phyloP scores from a whole-genome alignment of 64 coral and sea anemone genomes.

The Dendrophyllia cribrosa region DNA sequence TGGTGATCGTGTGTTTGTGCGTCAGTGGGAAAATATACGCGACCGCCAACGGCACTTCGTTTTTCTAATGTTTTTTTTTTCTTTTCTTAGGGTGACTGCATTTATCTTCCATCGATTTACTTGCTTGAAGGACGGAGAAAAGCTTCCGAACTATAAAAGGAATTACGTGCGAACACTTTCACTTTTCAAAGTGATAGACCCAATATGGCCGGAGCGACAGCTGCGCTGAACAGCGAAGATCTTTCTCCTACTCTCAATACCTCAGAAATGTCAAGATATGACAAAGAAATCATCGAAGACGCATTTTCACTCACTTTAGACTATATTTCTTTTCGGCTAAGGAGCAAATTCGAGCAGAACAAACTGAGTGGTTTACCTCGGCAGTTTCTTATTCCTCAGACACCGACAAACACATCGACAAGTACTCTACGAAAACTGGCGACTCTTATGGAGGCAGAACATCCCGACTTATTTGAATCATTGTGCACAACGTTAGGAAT shows the following conservation, averaged over 20 bases:
- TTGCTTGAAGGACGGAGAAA: background rate
- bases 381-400: conserved; percentile 85
- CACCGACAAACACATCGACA: conserved; percentile 68
- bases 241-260: conserved; percentile 75
- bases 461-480: conserved; percentile 98
- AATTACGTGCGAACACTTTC: conserved; percentile 6
- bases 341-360: conserved; percentile 94
- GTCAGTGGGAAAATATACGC: conserved; percentile 31
- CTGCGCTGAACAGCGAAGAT: conserved; percentile 82
- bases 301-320: conserved; percentile 63
- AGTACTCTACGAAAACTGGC: conserved; percentile 89
- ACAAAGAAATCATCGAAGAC: conserved; percentile 71
- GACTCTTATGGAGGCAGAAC: conserved; percentile 90
- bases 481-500: conserved; percentile 88
- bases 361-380: conserved; percentile 87
- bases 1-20: conserved; percentile 1
- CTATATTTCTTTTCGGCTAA: conserved; percentile 93
- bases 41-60: conserved; percentile 2
- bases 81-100: background rate
- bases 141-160: background rate
- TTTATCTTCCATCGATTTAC: background rate
- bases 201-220: conserved; percentile 97
- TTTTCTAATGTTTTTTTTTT: conserved; percentile 12
- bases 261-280: conserved; percentile 74
- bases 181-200: conserved; percentile 6